Percentiles rank a stretch among this genome's conserved stretches.
phyloP scores from a whole-genome alignment of 1,140 invertebrate species.

The Stenopsyche tienmushanensis region DNA sequence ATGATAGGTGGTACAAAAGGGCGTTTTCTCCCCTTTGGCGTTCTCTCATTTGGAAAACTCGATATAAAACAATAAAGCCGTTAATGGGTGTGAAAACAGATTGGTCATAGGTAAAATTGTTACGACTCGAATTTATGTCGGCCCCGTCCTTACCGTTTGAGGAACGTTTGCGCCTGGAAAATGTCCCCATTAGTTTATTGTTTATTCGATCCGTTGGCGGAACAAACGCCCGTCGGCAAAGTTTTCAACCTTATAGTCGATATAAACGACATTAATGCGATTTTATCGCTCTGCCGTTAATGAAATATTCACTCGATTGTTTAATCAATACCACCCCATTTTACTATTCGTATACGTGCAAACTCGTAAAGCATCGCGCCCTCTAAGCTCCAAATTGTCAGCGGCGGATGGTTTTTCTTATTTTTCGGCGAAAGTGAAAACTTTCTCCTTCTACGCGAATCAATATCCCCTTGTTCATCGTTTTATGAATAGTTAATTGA shows the following conservation, averaged over 20 bases:
- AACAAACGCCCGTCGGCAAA: neutral
- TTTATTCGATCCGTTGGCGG: neutral
- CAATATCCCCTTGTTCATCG: neutral
- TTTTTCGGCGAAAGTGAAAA: neutral
- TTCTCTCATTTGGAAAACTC: too few species aligned
- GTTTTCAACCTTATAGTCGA: neutral
- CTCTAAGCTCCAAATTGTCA: too few species aligned
- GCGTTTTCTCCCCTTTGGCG: too few species aligned
- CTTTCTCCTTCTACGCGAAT: neutral
- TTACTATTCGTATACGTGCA: neutral
- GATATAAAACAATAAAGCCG: too few species aligned
- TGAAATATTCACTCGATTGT: constrained; percentile 29
- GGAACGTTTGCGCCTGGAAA: too few species aligned
- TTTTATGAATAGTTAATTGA: constrained; percentile 37
- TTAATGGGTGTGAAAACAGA: too few species aligned
- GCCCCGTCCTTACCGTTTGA: too few species aligned
- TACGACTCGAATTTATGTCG: too few species aligned
- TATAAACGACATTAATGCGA: constrained; percentile 14
- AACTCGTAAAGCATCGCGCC: too few species aligned
- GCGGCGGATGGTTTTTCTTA: too few species aligned
- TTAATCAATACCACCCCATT: constrained; percentile 14
- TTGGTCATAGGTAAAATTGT: too few species aligned
- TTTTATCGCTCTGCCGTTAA: constrained; percentile 17
- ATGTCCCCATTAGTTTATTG: constrained; percentile 6
- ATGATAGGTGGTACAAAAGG: too few species aligned